phyloP scores from a whole-genome alignment of 2,888 invertebrate genomes.

The Eupithecia abbreviata region DNA sequence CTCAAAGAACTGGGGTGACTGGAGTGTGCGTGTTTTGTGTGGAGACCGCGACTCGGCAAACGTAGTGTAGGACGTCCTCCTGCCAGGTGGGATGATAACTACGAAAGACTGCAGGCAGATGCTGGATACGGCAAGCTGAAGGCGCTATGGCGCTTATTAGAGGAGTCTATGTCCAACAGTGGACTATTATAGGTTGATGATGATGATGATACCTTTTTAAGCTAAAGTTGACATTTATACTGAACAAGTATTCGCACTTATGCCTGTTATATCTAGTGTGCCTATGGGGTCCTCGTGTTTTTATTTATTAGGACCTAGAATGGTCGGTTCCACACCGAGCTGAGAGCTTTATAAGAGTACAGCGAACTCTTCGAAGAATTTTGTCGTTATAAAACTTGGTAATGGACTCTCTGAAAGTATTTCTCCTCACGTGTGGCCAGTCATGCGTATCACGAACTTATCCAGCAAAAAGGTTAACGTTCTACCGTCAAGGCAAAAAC shows the following conservation, averaged over 20 bases:
- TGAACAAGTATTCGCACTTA: not conserved
- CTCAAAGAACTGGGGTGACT: too few species aligned
- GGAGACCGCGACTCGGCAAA: too few species aligned
- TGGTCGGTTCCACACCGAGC: not conserved
- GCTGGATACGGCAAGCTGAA: too few species aligned
- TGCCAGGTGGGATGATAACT: too few species aligned
- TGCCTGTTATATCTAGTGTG: not conserved
- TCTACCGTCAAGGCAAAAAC: conserved; percentile 66
- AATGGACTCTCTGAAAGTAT: conserved; percentile 44
- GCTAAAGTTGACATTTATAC: not conserved
- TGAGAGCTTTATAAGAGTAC: conserved; percentile 4
- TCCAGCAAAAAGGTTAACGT: conserved; percentile 71
- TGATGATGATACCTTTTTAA: not conserved
- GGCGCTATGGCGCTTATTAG: too few species aligned
- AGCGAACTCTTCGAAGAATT: conserved; percentile 20
- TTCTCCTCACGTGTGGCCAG: conserved; percentile 50
- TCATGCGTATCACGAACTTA: conserved; percentile 53
- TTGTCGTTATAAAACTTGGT: conserved; percentile 36
- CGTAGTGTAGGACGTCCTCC: too few species aligned
- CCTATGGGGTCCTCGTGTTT: not conserved
- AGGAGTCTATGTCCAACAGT: too few species aligned
- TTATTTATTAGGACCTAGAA: not conserved
- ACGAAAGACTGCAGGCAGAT: too few species aligned
- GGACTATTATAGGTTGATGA: too few species aligned
- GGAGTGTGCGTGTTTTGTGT: too few species aligned